Evolutionary conservation across 2,797 vertebrate genomes (phyloP).

Genomic region (Microtus californicus): DNA sequence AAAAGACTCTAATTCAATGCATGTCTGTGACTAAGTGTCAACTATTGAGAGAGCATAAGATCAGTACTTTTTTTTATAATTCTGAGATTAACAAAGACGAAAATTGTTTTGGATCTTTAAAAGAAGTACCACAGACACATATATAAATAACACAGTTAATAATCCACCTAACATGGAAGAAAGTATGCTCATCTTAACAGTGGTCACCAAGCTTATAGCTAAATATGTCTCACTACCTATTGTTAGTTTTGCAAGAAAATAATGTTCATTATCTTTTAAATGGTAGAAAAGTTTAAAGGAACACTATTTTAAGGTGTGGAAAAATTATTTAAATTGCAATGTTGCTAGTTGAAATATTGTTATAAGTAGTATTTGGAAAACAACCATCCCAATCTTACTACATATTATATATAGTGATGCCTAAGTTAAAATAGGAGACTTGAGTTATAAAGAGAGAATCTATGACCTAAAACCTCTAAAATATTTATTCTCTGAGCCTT

Average conservation of each 20-base stretch:
- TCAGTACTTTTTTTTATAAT: slow-evolving; percentile 10
- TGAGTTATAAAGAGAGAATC: not conserved
- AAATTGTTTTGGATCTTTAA: not conserved
- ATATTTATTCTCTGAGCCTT: not conserved
- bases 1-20: slow-evolving; percentile 39
- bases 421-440: not conserved
- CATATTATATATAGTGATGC: not conserved
- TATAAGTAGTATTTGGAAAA: not conserved
- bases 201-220: not conserved
- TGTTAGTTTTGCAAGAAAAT: not conserved
- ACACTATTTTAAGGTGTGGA: not conserved
- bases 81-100: slow-evolving; percentile 56
- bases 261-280: not conserved
- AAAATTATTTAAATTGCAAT: slow-evolving; percentile 26
- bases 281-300: not conserved
- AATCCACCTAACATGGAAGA: not conserved
- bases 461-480: not conserved
- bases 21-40: slow-evolving; percentile 38
- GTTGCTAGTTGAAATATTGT: not conserved
- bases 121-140: slow-evolving; percentile 6
- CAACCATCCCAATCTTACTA: not conserved
- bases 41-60: slow-evolving; percentile 19
- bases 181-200: not conserved
- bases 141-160: not conserved
- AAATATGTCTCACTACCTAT: not conserved